Percentiles rank a stretch among this genome's conserved stretches.
These are phyloP conservation scores for Pao palembangensis DNA, from an alignment of 2,113 vertebrate genomes.

Conservation along the genomic window DNA sequence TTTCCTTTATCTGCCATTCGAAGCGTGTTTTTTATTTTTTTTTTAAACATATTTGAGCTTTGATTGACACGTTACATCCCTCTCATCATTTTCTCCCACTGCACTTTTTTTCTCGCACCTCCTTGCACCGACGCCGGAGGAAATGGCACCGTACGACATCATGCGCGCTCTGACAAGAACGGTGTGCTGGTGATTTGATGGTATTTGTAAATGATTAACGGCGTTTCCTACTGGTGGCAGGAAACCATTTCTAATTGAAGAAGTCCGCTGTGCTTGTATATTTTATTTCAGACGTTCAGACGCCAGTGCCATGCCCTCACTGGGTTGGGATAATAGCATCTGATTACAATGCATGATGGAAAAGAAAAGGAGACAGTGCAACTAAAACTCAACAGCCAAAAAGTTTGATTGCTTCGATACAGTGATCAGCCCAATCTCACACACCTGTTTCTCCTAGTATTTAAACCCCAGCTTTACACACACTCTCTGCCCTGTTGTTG, in stretches of 20 bases:
- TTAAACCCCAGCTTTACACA: too few species aligned
- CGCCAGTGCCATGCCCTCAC: slow-evolving; percentile 13
- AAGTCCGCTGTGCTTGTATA: slow-evolving; percentile 4
- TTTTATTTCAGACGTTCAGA: slow-evolving; percentile 8
- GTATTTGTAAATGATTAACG: slow-evolving; percentile 7
- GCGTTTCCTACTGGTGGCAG: slow-evolving; percentile 5
- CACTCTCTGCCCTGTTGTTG: too few species aligned
- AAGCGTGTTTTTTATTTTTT: slow-evolving; percentile 23
- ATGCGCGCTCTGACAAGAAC: background rate
- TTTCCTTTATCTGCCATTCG: slow-evolving; percentile 3
- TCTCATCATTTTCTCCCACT: slow-evolving; percentile 12
- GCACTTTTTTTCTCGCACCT: background rate
- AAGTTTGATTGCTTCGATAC: slow-evolving; percentile 26
- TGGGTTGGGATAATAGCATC: slow-evolving; percentile 17
- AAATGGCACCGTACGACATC: slow-evolving; percentile 11
- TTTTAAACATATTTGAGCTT: slow-evolving; percentile 42
- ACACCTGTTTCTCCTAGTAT: too few species aligned
- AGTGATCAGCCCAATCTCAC: background rate
- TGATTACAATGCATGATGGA: slow-evolving; percentile 29
- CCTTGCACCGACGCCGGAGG: background rate
- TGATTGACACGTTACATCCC: slow-evolving; percentile 29
- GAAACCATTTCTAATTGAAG: slow-evolving; percentile 10
- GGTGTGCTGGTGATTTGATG: slow-evolving; percentile 1
- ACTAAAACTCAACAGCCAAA: slow-evolving; percentile 28
- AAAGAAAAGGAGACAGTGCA: background rate